Base-by-base conservation (phyloP, 2,113 vertebrate genomes). In the Urocynchramus pylzowi region DNA sequence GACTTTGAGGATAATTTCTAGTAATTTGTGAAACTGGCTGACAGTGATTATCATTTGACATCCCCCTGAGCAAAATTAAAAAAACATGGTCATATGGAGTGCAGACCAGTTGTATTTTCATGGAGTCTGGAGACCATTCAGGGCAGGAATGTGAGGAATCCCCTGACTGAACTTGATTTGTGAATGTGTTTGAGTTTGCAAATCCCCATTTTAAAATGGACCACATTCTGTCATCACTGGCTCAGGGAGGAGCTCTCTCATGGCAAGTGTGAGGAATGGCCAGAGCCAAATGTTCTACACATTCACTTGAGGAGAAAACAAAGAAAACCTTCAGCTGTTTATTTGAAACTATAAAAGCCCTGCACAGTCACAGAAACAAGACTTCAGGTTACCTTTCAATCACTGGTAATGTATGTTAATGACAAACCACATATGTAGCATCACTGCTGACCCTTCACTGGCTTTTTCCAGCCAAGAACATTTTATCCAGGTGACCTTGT, bases 61-160 rank as follows among this genome's bases (percentile, higher is more conserved):
- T 85, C 69, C 49, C 85, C 45, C 44, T 53, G 49, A 63, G 44
- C 1, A 4, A 87, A 67, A 39, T 33, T 78, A 71, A 92, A 89
- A 81, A 45, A 84, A 26, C 35, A 31, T 19, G 35, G 59, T 93
- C 79, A 93, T 90, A 84, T 80, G 85, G 90, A 80, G 50, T 53
- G 41, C 90, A 95, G 75, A 84, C 26, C 60, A 86, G 54, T 74
- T 83, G 31, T 54, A 80, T 83, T 88, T 86, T 74, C 75, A 87
- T 31, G 57, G 53, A 80, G 68, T 67, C 82, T 88, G 75, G 75
- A 95, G 63, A 93, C 33, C 39, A 67, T 81, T 80, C 63, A 70
- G 54, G 56, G 33, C 52, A 88, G 50, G 82, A 93, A 93, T 77
- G 90, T 78, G 60, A 81, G 33, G 85, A 93, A 95, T 88, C 82